These are phyloP conservation scores for Corythaixoides concolor DNA, from an alignment of 2,113 vertebrate genomes.

Conservation along the genomic window DNA sequence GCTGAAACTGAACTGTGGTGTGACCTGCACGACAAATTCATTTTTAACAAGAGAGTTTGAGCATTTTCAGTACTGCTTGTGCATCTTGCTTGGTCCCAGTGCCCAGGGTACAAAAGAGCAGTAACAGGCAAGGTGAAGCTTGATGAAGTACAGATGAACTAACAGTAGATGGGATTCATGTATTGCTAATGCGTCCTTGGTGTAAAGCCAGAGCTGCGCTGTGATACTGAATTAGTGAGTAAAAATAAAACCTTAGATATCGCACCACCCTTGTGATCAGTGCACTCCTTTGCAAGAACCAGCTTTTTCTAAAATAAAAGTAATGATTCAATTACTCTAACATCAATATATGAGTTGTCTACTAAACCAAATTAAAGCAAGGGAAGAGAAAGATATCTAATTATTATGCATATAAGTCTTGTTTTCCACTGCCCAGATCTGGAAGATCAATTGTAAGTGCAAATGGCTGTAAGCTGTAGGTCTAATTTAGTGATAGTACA, in stretches of 20 bases:
- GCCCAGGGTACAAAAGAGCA: not conserved
- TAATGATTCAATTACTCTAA: not conserved
- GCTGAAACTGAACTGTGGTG: not conserved
- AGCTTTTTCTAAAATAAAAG: not conserved
- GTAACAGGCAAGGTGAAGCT: not conserved
- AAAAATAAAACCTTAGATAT: not conserved
- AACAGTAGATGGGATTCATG: not conserved
- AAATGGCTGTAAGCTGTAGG: not conserved
- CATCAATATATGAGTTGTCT: not conserved
- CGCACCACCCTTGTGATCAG: not conserved
- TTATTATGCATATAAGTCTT: not conserved
- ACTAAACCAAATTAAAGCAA: slow-evolving; percentile 2
- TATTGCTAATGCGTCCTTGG: not conserved
- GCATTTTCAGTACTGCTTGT: not conserved
- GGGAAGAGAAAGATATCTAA: not conserved
- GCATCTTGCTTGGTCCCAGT: not conserved
- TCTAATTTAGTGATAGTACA: not conserved
- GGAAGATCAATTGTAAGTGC: not conserved
- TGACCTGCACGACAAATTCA: not conserved
- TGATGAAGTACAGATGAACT: not conserved
- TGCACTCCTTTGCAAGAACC: not conserved
- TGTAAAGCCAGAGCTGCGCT: not conserved
- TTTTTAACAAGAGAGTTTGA: not conserved
- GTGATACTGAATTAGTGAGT: not conserved
- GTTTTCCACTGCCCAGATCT: not conserved